These are phyloP conservation scores for Apamea anceps DNA, from an alignment of 2,888 invertebrate species.

Conservation along the genomic window DNA sequence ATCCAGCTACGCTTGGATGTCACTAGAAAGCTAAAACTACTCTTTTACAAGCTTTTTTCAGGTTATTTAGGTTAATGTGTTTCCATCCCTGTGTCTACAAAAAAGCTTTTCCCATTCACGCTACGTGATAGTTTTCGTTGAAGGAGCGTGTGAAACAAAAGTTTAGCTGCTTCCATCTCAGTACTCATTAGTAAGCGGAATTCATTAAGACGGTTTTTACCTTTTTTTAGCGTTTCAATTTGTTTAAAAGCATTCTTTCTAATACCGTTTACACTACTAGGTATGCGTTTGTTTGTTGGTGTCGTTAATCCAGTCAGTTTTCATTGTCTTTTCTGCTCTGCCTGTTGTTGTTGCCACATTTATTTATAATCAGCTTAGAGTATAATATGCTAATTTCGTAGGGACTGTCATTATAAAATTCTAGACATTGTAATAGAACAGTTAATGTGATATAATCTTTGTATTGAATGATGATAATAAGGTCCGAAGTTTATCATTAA, in stretches of 20 bases:
- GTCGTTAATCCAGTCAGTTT: conserved; percentile 27
- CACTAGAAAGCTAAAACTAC: conserved; percentile 15
- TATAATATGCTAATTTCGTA: not conserved
- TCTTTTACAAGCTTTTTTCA: conserved; percentile 16
- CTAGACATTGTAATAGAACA: not conserved
- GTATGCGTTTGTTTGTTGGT: conserved; percentile 8
- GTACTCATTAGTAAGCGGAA: conserved; percentile 40
- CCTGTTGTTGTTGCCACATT: not conserved
- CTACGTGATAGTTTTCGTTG: conserved; percentile 29
- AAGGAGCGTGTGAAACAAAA: conserved; percentile 44
- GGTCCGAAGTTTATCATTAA: conserved; percentile 30
- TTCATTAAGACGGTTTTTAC: conserved; percentile 43
- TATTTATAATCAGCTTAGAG: not conserved
- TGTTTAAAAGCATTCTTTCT: conserved; percentile 49
- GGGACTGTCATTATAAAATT: conserved; percentile 4
- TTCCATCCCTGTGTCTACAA: conserved; percentile 20
- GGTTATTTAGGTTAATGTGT: conserved; percentile 49
- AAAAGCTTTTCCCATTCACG: conserved; percentile 36
- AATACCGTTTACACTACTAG: conserved; percentile 5
- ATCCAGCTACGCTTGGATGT: conserved; percentile 17
- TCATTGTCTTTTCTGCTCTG: conserved; percentile 1
- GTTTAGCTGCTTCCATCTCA: conserved; percentile 35
- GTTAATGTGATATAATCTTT: not conserved
- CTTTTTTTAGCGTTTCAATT: conserved; percentile 38
- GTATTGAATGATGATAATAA: not conserved